Conservation (phyloP, 2,888 invertebrate genomes). For the Polydesmus complanatus region DNA sequence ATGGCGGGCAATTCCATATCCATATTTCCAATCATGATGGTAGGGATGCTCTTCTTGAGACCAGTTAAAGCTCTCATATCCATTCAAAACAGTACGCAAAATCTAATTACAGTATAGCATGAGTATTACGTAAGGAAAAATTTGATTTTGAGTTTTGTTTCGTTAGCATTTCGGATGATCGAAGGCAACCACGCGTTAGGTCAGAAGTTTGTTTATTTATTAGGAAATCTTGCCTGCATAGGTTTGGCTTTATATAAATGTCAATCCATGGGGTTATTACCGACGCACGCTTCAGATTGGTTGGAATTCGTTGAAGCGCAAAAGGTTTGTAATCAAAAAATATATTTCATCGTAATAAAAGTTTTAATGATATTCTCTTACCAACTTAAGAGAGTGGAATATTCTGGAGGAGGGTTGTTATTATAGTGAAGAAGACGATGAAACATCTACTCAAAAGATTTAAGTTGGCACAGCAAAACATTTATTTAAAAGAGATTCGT, state of each 20-base stretch:
- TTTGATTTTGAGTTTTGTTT: too few relatives aligned
- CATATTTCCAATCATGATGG: conserved; percentile 99
- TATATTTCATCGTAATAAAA: background rate
- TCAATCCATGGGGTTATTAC: conserved; percentile 91
- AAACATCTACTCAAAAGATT: too few relatives aligned
- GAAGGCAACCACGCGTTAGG: conserved; percentile 78
- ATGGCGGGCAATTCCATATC: conserved; percentile 99
- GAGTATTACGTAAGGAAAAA: too few relatives aligned
- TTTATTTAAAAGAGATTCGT: too few relatives aligned
- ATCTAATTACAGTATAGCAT: background rate
- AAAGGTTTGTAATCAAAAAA: conserved; percentile 25
- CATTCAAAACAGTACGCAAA: conserved; percentile 42
- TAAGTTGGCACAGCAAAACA: too few relatives aligned
- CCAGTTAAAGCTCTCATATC: conserved; percentile 91
- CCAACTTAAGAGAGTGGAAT: conserved; percentile 49
- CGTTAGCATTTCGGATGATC: conserved; percentile 70
- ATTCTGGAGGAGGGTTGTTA: conserved; percentile 66
- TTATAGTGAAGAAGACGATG: conserved; percentile 29
- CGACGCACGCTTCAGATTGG: conserved; percentile 97
- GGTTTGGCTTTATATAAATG: conserved; percentile 89
- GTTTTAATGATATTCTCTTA: background rate
- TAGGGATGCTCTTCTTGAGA: conserved; percentile 93
- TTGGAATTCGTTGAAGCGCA: conserved; percentile 90
- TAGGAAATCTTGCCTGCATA: conserved; percentile 87
- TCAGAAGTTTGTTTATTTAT: conserved; percentile 82